A percentile compares a stretch with the other conserved stretches of the same genome.
phyloP scores from a whole-genome alignment of 2,888 invertebrate genomes.

The Octodonta nipae region DNA sequence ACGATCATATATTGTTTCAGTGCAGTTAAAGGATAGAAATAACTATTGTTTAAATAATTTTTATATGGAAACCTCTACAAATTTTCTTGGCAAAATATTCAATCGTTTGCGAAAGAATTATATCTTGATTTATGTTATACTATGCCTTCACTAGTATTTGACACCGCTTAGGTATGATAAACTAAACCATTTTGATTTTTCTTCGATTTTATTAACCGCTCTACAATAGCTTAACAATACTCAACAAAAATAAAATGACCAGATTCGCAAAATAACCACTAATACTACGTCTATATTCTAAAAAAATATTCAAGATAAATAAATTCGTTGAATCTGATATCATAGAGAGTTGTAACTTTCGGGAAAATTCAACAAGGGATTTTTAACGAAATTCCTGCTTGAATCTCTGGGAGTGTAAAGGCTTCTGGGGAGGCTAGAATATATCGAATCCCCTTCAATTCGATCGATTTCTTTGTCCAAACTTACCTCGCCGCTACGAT shows the following conservation, averaged over 20 bases:
- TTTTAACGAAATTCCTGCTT: conserved; percentile 42
- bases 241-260: conserved; percentile 16
- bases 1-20: no score
- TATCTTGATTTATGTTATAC: no score
- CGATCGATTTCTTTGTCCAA: conserved; percentile 22
- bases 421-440: conserved; percentile 36
- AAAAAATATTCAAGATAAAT: conserved; percentile 3
- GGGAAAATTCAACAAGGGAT: conserved; percentile 38
- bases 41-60: no score
- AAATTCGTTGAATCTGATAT: conserved; percentile 5
- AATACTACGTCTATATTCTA: conserved; percentile 3
- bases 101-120: no score
- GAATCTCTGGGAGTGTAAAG: conserved; percentile 38
- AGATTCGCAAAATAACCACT: conserved; percentile 4
- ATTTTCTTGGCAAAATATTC: no score
- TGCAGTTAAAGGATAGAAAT: no score
- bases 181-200: no score
- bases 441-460: conserved; percentile 31
- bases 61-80: no score
- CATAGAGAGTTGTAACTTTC: conserved; percentile 21
- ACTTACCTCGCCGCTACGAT: conserved; percentile 28
- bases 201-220: conserved; percentile 10
- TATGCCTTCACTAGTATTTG: no score
- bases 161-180: no score
- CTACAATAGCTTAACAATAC: conserved; percentile 29